Evolutionary conservation across 1,140 invertebrate genomes (phyloP).

Genomic region (Zaprionus taronus): DNA sequence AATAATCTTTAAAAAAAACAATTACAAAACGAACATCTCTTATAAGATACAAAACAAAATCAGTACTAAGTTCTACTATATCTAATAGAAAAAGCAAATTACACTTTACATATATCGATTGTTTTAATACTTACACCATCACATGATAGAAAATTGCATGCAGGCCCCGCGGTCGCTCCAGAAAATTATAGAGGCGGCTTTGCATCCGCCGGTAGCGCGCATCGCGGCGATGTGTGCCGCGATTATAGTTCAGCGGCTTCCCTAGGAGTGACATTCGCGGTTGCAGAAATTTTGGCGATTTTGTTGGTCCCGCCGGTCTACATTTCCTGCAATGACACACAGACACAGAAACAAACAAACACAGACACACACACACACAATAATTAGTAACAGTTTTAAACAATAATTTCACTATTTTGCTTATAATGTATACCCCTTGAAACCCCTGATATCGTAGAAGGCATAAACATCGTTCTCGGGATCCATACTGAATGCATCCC

Average conservation of each 20-base stretch:
- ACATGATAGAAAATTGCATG: constrained; percentile 95
- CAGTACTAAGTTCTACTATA: too few species aligned
- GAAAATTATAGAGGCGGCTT: constrained; percentile 96
- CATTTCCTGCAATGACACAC: constrained; percentile 73
- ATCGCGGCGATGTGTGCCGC: constrained; percentile 91
- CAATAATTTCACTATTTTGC: neutral
- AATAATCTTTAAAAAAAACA: neutral
- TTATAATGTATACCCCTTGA: constrained; percentile 53
- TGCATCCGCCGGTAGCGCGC: constrained; percentile 94
- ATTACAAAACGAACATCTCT: neutral
- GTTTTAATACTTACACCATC: constrained; percentile 91
- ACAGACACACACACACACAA: constrained; percentile 12
- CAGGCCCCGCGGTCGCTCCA: constrained; percentile 94
- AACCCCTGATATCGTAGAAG: constrained; percentile 69
- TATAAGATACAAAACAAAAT: neutral
- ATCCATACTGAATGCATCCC: constrained; percentile 66
- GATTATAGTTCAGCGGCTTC: constrained; percentile 93
- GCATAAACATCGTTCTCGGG: constrained; percentile 76
- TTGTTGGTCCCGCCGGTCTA: constrained; percentile 78
- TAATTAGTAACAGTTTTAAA: neutral
- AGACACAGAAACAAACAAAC: neutral
- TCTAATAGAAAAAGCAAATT: neutral
- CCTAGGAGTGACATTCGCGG: constrained; percentile 95
- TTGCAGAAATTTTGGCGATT: constrained; percentile 88
- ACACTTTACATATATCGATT: neutral